Conservation (phyloP, 2,113 vertebrate genomes). For the Rhinolophus ferrumequinum region DNA sequence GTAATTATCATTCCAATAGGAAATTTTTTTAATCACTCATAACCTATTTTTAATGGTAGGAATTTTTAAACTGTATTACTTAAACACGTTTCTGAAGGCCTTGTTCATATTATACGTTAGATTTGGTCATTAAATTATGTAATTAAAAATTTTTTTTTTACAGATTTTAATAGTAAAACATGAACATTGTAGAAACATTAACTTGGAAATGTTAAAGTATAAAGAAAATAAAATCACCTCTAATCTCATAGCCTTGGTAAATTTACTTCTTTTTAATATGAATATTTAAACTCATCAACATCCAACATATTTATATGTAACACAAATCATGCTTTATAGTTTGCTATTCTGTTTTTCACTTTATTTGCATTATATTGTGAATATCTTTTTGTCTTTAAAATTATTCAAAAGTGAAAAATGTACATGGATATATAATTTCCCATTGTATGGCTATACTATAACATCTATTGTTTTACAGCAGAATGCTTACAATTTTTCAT, state of each 20-base stretch:
- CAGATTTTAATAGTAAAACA: background rate
- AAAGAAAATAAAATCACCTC: conserved; percentile 26
- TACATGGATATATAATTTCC: background rate
- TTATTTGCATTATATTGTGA: background rate
- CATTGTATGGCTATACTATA: background rate
- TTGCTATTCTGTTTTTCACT: background rate
- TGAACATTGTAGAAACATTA: conserved; percentile 14
- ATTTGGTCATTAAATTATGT: conserved; percentile 2
- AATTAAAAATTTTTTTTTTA: background rate
- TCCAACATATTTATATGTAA: background rate
- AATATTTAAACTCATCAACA: background rate
- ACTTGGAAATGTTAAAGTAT: conserved; percentile 1
- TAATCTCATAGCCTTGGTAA: background rate
- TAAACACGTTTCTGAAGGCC: background rate
- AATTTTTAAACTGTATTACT: conserved; percentile 16
- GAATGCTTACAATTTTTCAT: background rate
- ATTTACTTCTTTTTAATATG: background rate
- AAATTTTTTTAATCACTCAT: conserved; percentile 6
- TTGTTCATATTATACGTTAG: background rate
- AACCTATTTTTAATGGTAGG: conserved; percentile 26
- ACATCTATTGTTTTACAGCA: background rate
- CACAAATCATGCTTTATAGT: background rate
- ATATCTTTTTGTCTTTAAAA: background rate
- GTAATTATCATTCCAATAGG: background rate
- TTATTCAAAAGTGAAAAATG: background rate